phyloP scores from a whole-genome alignment of 30 jellyfish, hydroid and myxozoan species.

The Mastigias papua region DNA sequence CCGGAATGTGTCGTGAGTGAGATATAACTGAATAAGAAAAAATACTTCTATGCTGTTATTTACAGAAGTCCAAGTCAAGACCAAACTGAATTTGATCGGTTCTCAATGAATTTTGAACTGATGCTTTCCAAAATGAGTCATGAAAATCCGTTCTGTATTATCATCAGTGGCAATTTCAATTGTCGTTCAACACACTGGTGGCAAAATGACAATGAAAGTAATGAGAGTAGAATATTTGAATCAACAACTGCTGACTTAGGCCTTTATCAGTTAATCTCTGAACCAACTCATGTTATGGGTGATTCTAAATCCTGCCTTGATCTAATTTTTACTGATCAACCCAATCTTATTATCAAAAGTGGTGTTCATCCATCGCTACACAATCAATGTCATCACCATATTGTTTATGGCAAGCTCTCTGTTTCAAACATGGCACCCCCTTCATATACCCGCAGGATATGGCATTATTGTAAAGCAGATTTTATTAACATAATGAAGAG shows the following conservation, averaged over 20 bases:
- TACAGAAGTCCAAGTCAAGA: conserved; percentile 3
- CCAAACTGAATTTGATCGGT: conserved; percentile 12
- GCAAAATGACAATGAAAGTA: conserved; percentile 13
- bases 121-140: conserved; percentile 32
- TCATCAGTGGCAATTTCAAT: conserved; percentile 38
- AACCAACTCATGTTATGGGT: conserved; percentile 31
- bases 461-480: too few species aligned
- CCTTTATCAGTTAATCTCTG: neutral
- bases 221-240: neutral
- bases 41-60: conserved; percentile 10
- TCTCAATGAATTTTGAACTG: conserved; percentile 36
- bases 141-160: conserved; percentile 39
- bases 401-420: too few species aligned
- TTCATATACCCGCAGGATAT: too few species aligned
- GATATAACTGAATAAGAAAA: conserved; percentile 19
- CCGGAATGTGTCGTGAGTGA: conserved; percentile 47
- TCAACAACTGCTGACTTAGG: neutral
- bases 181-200: conserved; percentile 17
- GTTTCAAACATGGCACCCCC: too few species aligned
- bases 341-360: neutral
- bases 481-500: neutral
- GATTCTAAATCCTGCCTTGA: conserved; percentile 2
- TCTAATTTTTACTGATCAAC: neutral
- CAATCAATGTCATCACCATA: too few species aligned
- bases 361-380: too few species aligned